phyloP scores from a whole-genome alignment of 2,113 vertebrate species.

The Siniperca chuatsi region DNA sequence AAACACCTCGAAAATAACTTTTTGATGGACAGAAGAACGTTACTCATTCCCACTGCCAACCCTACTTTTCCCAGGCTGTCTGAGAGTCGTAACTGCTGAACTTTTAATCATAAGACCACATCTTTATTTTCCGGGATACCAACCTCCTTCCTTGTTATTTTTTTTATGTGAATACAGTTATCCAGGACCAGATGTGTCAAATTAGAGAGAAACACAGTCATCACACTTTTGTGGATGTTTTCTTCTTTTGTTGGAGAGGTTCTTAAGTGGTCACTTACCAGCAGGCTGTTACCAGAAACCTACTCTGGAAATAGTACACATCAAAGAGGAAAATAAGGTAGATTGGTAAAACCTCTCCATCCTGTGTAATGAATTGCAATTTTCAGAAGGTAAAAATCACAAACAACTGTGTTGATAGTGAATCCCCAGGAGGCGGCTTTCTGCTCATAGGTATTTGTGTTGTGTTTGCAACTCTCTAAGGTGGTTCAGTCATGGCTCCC shows the following conservation, averaged over 20 bases:
- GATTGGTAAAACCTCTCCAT: not conserved
- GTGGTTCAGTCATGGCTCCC: conserved; percentile 28
- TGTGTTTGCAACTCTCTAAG: not conserved
- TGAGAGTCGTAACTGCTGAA: not conserved
- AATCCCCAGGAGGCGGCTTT: conserved; percentile 11
- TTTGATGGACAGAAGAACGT: not conserved
- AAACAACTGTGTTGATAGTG: not conserved
- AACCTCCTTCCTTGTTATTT: not conserved
- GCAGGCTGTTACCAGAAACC: not conserved
- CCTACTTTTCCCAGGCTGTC: not conserved
- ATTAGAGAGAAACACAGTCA: too few species aligned
- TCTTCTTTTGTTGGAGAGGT: not conserved
- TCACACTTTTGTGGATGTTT: not conserved
- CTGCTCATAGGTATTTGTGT: conserved; percentile 16
- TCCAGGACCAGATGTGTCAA: not conserved
- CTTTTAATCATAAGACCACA: not conserved
- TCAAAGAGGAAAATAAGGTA: not conserved
- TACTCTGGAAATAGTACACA: not conserved
- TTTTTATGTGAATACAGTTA: not conserved
- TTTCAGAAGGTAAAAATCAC: not conserved
- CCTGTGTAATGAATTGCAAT: not conserved
- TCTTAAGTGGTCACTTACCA: not conserved
- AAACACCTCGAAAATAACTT: not conserved
- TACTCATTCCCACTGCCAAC: not conserved
- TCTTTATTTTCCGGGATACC: not conserved